Evolutionary conservation across 2,113 vertebrate genomes (phyloP).

Genomic region (Tor tambroides): DNA sequence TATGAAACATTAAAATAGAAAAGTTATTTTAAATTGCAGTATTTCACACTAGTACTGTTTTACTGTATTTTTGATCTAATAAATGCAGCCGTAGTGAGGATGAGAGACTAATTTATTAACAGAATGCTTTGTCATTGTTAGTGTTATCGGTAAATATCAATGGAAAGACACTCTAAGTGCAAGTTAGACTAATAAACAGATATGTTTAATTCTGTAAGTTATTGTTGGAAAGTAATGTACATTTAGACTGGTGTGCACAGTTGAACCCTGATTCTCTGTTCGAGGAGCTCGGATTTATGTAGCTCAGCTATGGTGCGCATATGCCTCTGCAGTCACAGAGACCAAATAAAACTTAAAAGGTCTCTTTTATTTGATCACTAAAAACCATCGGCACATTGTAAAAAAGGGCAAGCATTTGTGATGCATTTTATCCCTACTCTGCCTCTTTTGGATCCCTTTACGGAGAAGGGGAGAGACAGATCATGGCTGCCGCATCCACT

Average conservation of each 20-base stretch:
- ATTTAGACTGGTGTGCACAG: neutral
- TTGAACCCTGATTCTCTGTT: neutral
- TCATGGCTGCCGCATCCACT: slow-evolving; percentile 5
- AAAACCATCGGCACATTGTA: slow-evolving; percentile 67
- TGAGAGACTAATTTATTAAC: neutral
- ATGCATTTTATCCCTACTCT: slow-evolving; percentile 57
- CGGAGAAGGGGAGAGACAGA: neutral
- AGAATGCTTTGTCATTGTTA: neutral
- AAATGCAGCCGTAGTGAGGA: neutral
- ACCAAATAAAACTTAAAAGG: slow-evolving; percentile 78
- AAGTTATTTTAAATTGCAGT: too few relatives aligned
- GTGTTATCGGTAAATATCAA: neutral
- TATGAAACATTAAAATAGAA: too few relatives aligned
- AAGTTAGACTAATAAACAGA: neutral
- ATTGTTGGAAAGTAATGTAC: neutral
- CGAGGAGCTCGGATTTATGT: slow-evolving; percentile 59
- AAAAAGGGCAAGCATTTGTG: slow-evolving; percentile 62
- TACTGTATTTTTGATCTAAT: neutral
- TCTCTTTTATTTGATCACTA: slow-evolving; percentile 77
- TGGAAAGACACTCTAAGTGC: neutral
- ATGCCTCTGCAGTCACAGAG: slow-evolving; percentile 61
- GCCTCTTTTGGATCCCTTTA: slow-evolving; percentile 43
- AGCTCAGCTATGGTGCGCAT: slow-evolving; percentile 62
- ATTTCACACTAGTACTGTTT: too few relatives aligned
- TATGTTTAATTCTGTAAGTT: neutral